Base-by-base conservation (phyloP, 2,113 vertebrate genomes). In the Promerops cafer region DNA sequence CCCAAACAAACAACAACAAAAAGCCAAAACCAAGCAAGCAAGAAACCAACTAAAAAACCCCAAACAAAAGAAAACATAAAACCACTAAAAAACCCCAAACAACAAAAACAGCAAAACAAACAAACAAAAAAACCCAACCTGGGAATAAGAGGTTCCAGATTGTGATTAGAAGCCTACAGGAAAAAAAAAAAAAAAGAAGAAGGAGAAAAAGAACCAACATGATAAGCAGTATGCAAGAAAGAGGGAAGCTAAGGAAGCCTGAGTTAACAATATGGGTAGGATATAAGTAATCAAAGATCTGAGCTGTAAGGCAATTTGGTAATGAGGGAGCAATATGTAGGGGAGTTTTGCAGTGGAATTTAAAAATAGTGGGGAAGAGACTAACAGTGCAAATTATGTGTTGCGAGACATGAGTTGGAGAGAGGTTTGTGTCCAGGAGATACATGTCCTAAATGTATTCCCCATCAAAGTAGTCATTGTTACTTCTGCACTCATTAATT, bases 361-460 rank as follows among this genome's bases (percentile, higher is more conserved):
- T 66, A 19, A 57, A 81, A 77, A 33, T 8, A 37, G 19, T 26
- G 8, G 6, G 16, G 26, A 64, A 85, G 24, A 47, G 22, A 71
- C 5, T 37, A 56, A 27, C 15, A 35, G 7, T 37, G 12, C 7
- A 57, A 76, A 40, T 54, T 35, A 33, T 2, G 0, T 65, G 33
- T 57, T 45, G 40, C 0, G 1, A 71, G 37, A n/a, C 0, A 0
- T 27, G 33, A 78, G 9, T 23, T 52, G 8, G 21, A 26, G 52
- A 71, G 24, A 40, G 2, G 7, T 45, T 66, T 50, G 4, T 77
- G 33, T 68, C 19, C 16, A n/a, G 19, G 12, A 61, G 30, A 16
- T 21, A 21, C 10, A 9, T 19, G 11, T 56, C 6, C 42, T 3
- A 0, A 77, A 26, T 33, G 6, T 35, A 26, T 31, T 54, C 28